Evolutionary conservation across 2,113 vertebrate species (phyloP).

Genomic region (Gallinago media): DNA sequence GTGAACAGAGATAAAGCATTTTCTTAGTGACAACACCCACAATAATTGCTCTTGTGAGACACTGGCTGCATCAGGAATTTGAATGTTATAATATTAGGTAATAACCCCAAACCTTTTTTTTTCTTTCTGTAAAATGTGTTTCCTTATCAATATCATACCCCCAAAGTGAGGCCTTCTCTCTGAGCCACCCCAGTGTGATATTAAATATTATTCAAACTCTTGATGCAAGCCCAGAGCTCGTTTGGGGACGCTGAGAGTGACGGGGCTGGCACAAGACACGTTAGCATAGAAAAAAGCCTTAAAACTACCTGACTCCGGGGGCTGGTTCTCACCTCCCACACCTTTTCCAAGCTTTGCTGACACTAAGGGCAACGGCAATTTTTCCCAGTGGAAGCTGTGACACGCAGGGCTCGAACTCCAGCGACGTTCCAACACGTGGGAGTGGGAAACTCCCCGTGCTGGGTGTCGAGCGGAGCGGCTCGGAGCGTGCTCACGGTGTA

Average conservation of each 20-base stretch:
- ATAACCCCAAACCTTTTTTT: neutral
- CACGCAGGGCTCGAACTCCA: neutral
- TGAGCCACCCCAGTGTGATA: neutral
- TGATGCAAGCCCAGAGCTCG: neutral
- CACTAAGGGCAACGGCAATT: neutral
- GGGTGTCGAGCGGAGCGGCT: neutral
- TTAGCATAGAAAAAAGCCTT: neutral
- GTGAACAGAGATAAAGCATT: neutral
- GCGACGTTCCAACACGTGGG: fast-evolving
- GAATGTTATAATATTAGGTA: neutral
- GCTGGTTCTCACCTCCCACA: neutral
- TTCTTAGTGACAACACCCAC: neutral
- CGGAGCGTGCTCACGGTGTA: neutral
- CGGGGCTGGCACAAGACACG: neutral
- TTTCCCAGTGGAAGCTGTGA: neutral
- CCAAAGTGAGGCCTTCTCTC: neutral
- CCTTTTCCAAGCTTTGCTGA: neutral
- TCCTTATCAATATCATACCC: neutral
- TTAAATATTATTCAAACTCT: neutral
- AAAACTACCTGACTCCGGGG: neutral
- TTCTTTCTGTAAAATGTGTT: neutral
- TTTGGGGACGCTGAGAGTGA: neutral
- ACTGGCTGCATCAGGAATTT: neutral
- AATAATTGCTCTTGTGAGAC: neutral
- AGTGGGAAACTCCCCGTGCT: neutral